A percentile compares a stretch with the other conserved stretches of the same genome.
phyloP scores from a whole-genome alignment of 2,797 vertebrate genomes.

The Lepilemur septentrionalis region DNA sequence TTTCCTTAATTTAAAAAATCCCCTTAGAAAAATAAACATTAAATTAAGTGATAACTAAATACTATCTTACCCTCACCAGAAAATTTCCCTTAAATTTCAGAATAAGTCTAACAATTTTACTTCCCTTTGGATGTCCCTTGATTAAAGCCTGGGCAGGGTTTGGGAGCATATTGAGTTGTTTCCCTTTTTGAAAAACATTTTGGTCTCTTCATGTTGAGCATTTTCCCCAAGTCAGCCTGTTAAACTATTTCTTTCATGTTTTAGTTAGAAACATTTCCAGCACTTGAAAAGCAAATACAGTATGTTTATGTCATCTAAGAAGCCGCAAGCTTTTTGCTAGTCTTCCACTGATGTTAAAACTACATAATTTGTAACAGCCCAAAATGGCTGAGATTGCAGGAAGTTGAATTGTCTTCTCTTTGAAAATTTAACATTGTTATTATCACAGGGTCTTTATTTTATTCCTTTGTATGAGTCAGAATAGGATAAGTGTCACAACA shows the following conservation, averaged over 20 bases:
- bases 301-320: constrained; percentile 73
- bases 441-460: constrained; percentile 57
- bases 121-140: constrained; percentile 9
- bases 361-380: constrained; percentile 60
- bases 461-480: constrained; percentile 26
- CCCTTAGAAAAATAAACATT: constrained; percentile 42
- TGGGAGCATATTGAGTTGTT: constrained; percentile 60
- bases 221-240: constrained; percentile 62
- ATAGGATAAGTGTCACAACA: constrained; percentile 44
- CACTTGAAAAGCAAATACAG: constrained; percentile 75
- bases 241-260: constrained; percentile 73
- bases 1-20: constrained; percentile 25
- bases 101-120: not conserved
- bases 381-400: constrained; percentile 53
- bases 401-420: constrained; percentile 52
- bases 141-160: constrained; percentile 39
- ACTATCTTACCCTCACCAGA: not conserved
- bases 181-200: constrained; percentile 66
- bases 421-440: constrained; percentile 57
- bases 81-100: constrained; percentile 32
- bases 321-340: constrained; percentile 58
- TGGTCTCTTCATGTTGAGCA: constrained; percentile 49
- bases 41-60: constrained; percentile 29
- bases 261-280: constrained; percentile 69
- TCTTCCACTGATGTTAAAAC: constrained; percentile 65